Evolutionary conservation across 1,140 invertebrate species (phyloP), one percentile per base, ranked within the genome.

Genomic region (Colletes gigas): DNA sequence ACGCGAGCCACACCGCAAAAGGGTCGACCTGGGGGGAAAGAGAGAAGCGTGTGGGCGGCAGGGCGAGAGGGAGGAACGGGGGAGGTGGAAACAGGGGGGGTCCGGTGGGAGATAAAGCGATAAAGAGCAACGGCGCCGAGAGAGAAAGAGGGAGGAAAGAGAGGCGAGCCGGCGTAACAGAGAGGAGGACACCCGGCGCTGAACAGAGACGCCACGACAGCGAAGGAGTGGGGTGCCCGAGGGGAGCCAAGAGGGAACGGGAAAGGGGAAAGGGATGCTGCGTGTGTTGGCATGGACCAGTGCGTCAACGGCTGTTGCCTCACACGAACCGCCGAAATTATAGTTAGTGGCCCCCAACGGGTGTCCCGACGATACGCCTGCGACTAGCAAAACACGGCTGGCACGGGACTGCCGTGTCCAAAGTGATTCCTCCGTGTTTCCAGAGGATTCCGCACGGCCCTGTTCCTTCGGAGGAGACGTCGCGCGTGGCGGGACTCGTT

Each of bases 231-330:
- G 85, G 85, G 83, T 83, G 39, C 30, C 82, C 67, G 84, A 88
- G 87, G 70, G 75, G 86, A 89, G 80, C 83, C 83, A 85, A 88
- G 89, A 83, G 87, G 82, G 81, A 80, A 70, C 81, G 73, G 85
- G 85, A 87, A 88, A 82, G 87, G 88, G 89, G 88, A 91, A 91
- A 92, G 91, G 92, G 92, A 93, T 93, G 91, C 92, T 92, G 92
- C 92, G 92, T 93, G 92, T 92, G 92, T 93, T 90, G 93, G 92
- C 93, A 93, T 93, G 92, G 92, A 93, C 92, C 93, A 94, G 93
- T 93, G 92, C 92, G 92, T 93, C 92, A 93, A 93, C 93, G 92
- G 91, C 92, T 93, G 90, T 93, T 93, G 92, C 92, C 93, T 93
- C 91, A 93, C 89, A 93, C 93, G 92, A 93, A 93, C 90, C 92